These are phyloP conservation scores for Heliothis virescens DNA, from an alignment of 1,140 invertebrate species.

Conservation along the genomic window DNA sequence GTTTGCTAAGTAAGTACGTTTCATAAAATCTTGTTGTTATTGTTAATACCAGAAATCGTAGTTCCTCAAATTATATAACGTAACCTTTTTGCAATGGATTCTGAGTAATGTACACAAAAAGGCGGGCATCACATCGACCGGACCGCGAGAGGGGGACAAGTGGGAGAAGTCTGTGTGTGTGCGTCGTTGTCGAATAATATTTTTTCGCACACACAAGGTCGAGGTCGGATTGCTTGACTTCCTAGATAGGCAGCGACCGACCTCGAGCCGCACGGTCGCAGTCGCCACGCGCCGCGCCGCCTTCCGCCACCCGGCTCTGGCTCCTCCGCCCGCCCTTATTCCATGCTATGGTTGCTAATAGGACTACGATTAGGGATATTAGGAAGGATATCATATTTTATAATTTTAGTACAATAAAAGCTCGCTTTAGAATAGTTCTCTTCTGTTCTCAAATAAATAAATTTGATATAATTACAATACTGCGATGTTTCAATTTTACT, in stretches of 20 bases:
- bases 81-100: conserved; percentile 14
- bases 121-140: conserved; percentile 3
- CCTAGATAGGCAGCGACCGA: conserved; percentile 73
- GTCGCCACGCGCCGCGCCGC: conserved; percentile 44
- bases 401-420: background rate
- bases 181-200: conserved; percentile 73
- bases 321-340: conserved; percentile 11
- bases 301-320: conserved; percentile 19
- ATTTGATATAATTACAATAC: background rate
- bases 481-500: conserved; percentile 1
- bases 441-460: too few species aligned
- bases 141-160: conserved; percentile 36
- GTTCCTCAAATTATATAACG: conserved; percentile 12
- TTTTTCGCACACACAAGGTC: conserved; percentile 83
- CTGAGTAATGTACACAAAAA: conserved; percentile 6
- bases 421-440: background rate
- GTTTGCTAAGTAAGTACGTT: conserved; percentile 29
- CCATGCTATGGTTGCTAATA: too few species aligned
- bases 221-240: conserved; percentile 82
- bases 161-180: conserved; percentile 12
- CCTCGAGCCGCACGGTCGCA: conserved; percentile 55
- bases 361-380: too few species aligned
- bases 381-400: too few species aligned
- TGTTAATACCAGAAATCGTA: conserved; percentile 24
- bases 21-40: conserved; percentile 24